Evolutionary conservation across 1,140 invertebrate genomes (phyloP).

Genomic region (Parapsyche elsis): DNA sequence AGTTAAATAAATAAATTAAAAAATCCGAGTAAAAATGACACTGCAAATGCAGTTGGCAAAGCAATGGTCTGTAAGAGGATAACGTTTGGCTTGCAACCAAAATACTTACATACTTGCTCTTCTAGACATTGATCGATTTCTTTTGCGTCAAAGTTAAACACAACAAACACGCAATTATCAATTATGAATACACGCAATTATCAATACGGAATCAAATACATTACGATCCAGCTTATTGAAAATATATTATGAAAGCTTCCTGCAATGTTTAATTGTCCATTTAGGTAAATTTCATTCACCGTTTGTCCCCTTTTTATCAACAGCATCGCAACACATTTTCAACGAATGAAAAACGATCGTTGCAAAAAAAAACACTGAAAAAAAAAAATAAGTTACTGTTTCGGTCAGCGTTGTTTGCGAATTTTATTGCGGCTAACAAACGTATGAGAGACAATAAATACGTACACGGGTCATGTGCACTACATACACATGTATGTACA

Average conservation of each 20-base stretch:
- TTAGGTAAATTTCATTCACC: no score
- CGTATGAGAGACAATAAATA: not conserved
- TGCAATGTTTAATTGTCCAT: no score
- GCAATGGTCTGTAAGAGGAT: constrained; percentile 29
- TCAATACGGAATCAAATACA: no score
- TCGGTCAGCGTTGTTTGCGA: not conserved
- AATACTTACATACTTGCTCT: not conserved
- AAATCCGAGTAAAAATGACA: not conserved
- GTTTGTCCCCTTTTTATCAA: no score
- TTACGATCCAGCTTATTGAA: no score
- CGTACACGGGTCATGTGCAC: not conserved
- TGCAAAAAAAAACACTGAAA: not conserved
- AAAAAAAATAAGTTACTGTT: not conserved
- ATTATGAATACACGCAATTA: no score
- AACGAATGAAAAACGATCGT: no score
- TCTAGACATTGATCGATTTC: not conserved
- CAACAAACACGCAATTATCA: no score
- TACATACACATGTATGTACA: no score
- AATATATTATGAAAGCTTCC: no score
- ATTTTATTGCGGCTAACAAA: constrained; percentile 3
- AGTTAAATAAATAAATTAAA: not conserved
- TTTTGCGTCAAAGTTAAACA: no score
- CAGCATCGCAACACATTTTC: no score
- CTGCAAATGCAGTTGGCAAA: constrained; percentile 26
- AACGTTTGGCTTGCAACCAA: constrained; percentile 19